These are phyloP conservation scores for Germaria angustata DNA, from an alignment of 2,888 invertebrate genomes.

Conservation along the genomic window DNA sequence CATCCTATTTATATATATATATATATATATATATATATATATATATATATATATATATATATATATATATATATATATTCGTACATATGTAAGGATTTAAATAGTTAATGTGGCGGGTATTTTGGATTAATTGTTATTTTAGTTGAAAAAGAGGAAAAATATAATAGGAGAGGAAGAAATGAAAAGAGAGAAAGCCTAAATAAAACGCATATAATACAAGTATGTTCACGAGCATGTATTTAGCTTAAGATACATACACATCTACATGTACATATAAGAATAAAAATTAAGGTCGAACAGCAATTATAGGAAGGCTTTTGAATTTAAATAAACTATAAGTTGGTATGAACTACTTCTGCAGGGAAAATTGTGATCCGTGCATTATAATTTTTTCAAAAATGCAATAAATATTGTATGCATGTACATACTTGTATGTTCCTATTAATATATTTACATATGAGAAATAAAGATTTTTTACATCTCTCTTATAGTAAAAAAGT, in stretches of 20 bases:
- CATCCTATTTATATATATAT: too few relatives aligned
- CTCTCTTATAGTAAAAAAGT: conserved; percentile 69
- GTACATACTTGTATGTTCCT: too few relatives aligned
- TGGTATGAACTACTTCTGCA: conserved; percentile 37
- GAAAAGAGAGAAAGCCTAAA: too few relatives aligned
- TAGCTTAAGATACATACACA: too few relatives aligned
- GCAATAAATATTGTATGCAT: not conserved
- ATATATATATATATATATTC: too few relatives aligned
- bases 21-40: too few relatives aligned
- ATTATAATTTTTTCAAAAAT: not conserved
- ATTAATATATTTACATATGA: too few relatives aligned
- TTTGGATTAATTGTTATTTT: not conserved
- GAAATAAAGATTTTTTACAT: not conserved
- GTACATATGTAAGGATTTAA: not conserved
- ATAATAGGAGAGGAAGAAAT: not conserved
- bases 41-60: too few relatives aligned
- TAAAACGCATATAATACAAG: too few relatives aligned
- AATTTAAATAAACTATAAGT: conserved; percentile 44
- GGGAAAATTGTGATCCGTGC: not conserved
- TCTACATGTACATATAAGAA: too few relatives aligned
- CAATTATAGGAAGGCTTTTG: conserved; percentile 38
- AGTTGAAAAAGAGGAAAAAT: not conserved
- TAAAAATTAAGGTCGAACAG: conserved; percentile 66
- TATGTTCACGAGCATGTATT: too few relatives aligned
- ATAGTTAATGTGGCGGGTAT: not conserved